These are phyloP conservation scores for Metalampra italica DNA, from an alignment of 2,888 invertebrate genomes.

Conservation along the genomic window DNA sequence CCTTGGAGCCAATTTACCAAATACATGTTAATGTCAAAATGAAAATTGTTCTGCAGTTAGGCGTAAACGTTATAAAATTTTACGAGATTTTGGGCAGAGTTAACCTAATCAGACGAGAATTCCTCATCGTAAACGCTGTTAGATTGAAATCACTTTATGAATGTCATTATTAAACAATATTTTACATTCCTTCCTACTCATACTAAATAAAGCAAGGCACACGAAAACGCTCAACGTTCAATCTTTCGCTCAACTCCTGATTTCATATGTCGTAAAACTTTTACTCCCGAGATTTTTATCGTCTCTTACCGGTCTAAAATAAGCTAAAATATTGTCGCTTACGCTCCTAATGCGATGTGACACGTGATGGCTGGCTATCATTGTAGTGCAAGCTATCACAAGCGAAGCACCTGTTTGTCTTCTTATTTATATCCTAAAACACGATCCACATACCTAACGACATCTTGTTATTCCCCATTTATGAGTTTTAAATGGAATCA, in stretches of 20 bases:
- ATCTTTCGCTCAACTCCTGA: conserved; percentile 44
- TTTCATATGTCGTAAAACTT: conserved; percentile 55
- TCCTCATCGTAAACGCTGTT: too few species aligned
- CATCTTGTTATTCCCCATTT: conserved; percentile 16
- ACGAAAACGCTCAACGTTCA: conserved; percentile 44
- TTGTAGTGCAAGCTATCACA: conserved; percentile 41
- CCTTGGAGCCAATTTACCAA: conserved; percentile 46
- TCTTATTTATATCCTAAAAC: conserved; percentile 50
- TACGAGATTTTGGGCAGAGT: too few species aligned
- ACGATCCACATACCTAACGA: conserved; percentile 29
- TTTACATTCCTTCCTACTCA: too few species aligned
- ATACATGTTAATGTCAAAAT: too few species aligned
- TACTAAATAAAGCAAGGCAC: too few species aligned
- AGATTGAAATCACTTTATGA: too few species aligned
- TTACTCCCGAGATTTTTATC: conserved; percentile 51
- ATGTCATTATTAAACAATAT: too few species aligned
- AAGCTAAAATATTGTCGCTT: conserved; percentile 37
- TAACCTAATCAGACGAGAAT: too few species aligned
- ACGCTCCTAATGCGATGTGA: conserved; percentile 31
- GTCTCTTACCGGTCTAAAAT: conserved; percentile 36
- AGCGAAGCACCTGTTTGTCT: conserved; percentile 51
- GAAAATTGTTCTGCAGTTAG: too few species aligned
- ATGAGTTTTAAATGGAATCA: not conserved
- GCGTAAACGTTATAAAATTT: too few species aligned
- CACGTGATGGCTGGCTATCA: too few species aligned